Conservation (phyloP, 2,888 invertebrate genomes). For the Aspidapion aeneum region DNA sequence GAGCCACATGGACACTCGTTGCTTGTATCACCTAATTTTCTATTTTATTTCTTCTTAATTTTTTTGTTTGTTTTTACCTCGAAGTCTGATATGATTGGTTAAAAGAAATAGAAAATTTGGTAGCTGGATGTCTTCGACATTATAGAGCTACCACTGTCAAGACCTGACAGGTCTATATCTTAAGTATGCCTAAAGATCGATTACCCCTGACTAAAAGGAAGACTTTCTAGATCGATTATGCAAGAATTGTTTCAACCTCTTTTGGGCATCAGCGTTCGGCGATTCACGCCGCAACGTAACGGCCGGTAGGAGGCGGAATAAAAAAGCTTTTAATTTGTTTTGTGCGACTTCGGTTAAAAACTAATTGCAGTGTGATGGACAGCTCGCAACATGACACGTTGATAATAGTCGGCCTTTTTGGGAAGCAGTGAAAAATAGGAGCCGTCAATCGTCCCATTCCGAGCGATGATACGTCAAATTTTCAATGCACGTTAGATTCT, state of each 20-base stretch:
- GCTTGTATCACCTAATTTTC: no score
- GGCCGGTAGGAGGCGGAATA: constrained; percentile 15
- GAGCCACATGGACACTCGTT: no score
- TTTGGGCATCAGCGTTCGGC: neutral
- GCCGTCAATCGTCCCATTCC: constrained; percentile 34
- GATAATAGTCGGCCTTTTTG: neutral
- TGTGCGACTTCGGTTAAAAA: constrained; percentile 28
- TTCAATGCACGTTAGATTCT: constrained; percentile 24
- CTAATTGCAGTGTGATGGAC: constrained; percentile 28
- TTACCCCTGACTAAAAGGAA: neutral
- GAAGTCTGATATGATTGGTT: no score
- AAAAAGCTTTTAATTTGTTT: constrained; percentile 27
- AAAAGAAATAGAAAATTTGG: no score
- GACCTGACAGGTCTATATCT: neutral
- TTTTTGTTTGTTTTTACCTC: no score
- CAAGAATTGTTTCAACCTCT: neutral
- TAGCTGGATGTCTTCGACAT: no score
- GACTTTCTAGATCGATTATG: neutral
- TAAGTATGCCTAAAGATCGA: neutral
- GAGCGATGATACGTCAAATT: constrained; percentile 43
- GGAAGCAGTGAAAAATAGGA: constrained; percentile 27
- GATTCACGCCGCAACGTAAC: no score
- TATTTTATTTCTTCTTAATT: no score
- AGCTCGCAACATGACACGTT: constrained; percentile 21
- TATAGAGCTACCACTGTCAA: neutral